phyloP scores from a whole-genome alignment of 2,888 invertebrate genomes.

The Glaucopsyche alexis region DNA sequence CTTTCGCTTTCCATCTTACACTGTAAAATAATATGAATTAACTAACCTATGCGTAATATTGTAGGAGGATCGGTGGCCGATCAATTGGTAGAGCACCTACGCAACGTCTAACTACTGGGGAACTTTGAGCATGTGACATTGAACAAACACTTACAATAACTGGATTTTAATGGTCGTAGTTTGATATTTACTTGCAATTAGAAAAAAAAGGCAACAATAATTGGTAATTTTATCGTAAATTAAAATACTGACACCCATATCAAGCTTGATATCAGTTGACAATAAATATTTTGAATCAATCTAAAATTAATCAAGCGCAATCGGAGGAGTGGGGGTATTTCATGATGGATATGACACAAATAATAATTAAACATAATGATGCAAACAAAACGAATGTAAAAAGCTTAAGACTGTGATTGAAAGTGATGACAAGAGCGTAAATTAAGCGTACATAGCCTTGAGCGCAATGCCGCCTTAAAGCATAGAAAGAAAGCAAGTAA shows the following conservation, averaged over 20 bases:
- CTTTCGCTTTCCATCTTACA: slow-evolving; percentile 60
- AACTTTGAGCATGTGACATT: neutral
- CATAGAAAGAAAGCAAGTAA: slow-evolving; percentile 59
- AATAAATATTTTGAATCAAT: no score
- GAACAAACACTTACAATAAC: neutral
- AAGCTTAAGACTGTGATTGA: slow-evolving; percentile 26
- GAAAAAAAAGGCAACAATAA: neutral
- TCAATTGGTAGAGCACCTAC: slow-evolving; percentile 22
- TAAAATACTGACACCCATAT: neutral
- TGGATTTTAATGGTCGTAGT: neutral
- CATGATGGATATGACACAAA: neutral
- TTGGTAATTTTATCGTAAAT: neutral
- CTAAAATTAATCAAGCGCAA: no score
- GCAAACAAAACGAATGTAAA: slow-evolving; percentile 25
- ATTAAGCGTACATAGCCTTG: slow-evolving; percentile 28
- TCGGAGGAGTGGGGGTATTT: neutral
- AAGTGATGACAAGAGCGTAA: slow-evolving; percentile 28
- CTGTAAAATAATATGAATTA: slow-evolving; percentile 40
- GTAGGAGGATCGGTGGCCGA: slow-evolving; percentile 23
- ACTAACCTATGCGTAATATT: slow-evolving; percentile 16
- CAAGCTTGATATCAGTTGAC: neutral
- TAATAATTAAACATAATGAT: slow-evolving; percentile 31
- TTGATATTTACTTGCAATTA: neutral
- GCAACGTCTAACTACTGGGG: neutral
- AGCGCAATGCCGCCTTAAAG: slow-evolving; percentile 20